Base-by-base conservation (phyloP, 2,113 vertebrate species). In the Carassius gibelio region DNA sequence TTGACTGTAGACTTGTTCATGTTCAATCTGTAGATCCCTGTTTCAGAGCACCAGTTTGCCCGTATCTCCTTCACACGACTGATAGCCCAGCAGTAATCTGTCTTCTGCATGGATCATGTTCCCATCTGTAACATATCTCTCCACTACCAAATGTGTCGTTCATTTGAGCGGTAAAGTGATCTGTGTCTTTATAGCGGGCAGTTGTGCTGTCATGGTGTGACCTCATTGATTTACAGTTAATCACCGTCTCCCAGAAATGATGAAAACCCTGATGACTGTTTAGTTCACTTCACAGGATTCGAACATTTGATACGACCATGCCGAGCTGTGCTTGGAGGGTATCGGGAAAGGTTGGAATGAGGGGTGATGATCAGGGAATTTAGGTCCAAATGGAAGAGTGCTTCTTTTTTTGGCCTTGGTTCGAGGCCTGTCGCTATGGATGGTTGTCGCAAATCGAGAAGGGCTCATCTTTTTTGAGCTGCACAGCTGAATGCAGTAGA, bases 391-490 rank as follows among this genome's bases (percentile, higher is more conserved):
- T 57, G 15, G 57, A 69, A 66, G 30, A 34, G 79, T 69, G 85
- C 85, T 89, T 90, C 93, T 95, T 95, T 95, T 95, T 95, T 94
- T 93, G 94, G 91, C 91, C 90, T 92, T 92, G 93, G 92, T 81
- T 93, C 52, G 87, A 91, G 90, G 93, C 93, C 93, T 95, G 94
- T 95, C 95, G 94, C 95, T 92, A 89, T 90, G 93, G 88, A 84
- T 86, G 87, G 75, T 3, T 36, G 30, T 34, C 21, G 42, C 36
- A 85, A 86, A 88, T 84, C 88, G 86, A 87, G 88, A 90, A 92
- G 92, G 91, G 91, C 68, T 57, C 90, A 90, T 92, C 93, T 93
- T 93, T 93, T 90, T 91, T 91, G 93, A 93, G 90, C 91, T 82
- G 92, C 88, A 88, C 93, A 93, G 94, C 94, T 93, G 94, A 94